Base-by-base conservation (phyloP, 1,140 invertebrate genomes). In the Brachionus calyciflorus region DNA sequence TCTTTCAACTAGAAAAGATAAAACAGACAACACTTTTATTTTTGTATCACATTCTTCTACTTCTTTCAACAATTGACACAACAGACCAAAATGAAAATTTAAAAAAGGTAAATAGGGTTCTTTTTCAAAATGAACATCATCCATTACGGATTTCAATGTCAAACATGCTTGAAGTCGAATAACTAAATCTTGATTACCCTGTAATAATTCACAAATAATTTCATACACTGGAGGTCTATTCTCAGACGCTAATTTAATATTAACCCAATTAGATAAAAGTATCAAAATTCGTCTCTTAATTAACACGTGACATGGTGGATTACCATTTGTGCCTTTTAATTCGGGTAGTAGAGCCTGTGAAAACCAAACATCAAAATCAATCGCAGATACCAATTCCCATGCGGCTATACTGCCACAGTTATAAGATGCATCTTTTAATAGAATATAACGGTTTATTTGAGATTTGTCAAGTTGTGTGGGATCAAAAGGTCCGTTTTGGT, bases 341-440 rank as follows among this genome's bases (percentile, higher is more conserved):
- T 98, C 94, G 79, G 89, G 87, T 51, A 91, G 88, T 76, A 97
- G 83, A 63, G 91, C 90, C 33, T 89, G 90, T n/a, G 88, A 89
- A 80, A 96, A 92, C 93, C 93, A 96, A 76, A 91, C 87, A 83
- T 96, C 92, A 86, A 96, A 96, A 84, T 95, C 91, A 17, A 94
- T 91, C 82, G 94, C 91, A 84, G 96, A 92, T 83, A 92, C 96
- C 55, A 97, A 87, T 80, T 96, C 92, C 85, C 92, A 93, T 0
- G 92, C 90, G n/a, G 90, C 90, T 68, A 94, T 86, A 17, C 93
- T 92, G 63, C 93, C 90, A 1, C 93, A 93, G 86, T 93, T 93
- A 81, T 97, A 97, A 69, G 96, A 89, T 82, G 79, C 49, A 14
- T 73, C 69, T 33, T 73, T 75, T 49, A 70, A 26, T 21, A 55